Evolutionary conservation across 2,113 vertebrate species (phyloP).

Genomic region (Channa argus): DNA sequence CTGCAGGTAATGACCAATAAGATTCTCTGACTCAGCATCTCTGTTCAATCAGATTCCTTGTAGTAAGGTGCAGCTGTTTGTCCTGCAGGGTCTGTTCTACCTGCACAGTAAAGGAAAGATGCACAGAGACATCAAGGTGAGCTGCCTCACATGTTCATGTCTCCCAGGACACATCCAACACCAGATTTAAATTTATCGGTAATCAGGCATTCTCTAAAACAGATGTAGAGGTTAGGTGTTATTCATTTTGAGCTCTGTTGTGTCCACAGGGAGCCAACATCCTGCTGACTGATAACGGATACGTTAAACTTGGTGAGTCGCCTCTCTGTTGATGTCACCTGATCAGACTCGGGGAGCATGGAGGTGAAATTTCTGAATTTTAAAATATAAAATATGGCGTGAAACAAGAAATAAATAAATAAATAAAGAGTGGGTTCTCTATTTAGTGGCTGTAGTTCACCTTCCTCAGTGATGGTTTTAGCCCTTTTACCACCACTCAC

Average conservation of each 20-base stretch:
- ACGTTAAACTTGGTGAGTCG: constrained; percentile 91
- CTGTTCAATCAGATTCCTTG: not conserved
- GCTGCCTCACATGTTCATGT: not conserved
- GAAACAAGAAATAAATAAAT: too few species aligned
- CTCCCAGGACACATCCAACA: too few species aligned
- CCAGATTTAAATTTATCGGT: too few species aligned
- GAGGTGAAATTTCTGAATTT: too few species aligned
- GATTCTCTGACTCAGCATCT: not conserved
- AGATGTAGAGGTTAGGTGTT: too few species aligned
- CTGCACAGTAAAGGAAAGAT: constrained; percentile 77
- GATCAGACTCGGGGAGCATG: too few species aligned
- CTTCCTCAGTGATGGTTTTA: too few species aligned
- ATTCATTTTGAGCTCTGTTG: not conserved
- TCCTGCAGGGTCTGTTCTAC: constrained; percentile 72
- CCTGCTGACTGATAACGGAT: constrained; percentile 92
- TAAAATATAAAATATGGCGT: too few species aligned
- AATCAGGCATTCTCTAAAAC: too few species aligned
- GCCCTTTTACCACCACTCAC: too few species aligned
- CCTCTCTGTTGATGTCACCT: not conserved
- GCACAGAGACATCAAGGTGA: constrained; percentile 80
- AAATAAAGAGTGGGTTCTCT: too few species aligned
- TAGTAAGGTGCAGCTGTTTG: not conserved
- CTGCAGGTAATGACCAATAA: constrained; percentile 73
- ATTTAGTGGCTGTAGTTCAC: too few species aligned
- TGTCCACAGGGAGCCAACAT: constrained; percentile 92